Evolutionary conservation across 2,888 invertebrate species (phyloP).

Genomic region (Pandemis cinnamomeana): DNA sequence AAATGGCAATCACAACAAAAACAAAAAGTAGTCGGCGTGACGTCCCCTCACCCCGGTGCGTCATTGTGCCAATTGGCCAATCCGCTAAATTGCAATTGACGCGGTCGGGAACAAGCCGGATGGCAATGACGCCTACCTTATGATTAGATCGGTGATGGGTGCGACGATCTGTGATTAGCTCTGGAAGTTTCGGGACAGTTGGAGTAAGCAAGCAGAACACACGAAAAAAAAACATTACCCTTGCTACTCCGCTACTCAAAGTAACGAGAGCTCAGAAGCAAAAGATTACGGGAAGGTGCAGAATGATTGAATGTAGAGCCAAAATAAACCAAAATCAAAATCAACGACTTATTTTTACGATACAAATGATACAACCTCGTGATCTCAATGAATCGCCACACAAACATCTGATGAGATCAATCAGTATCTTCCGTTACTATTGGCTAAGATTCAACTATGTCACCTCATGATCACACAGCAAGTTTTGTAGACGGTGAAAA

Average conservation of each 20-base stretch:
- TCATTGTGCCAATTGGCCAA: slow-evolving; percentile 47
- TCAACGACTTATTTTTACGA: too few species aligned
- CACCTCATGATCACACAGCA: not conserved
- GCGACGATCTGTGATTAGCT: not conserved
- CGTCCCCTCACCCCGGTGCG: slow-evolving; percentile 28
- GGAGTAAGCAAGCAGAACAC: not conserved
- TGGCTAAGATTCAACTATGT: slow-evolving; percentile 1
- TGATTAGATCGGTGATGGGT: not conserved
- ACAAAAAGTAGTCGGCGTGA: slow-evolving; percentile 36
- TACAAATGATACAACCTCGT: not conserved
- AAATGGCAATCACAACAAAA: slow-evolving; percentile 7
- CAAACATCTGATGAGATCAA: slow-evolving; percentile 2
- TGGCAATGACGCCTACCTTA: slow-evolving; percentile 10
- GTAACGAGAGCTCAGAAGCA: too few species aligned
- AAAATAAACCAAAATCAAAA: too few species aligned
- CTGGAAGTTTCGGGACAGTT: slow-evolving; percentile 16
- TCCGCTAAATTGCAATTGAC: slow-evolving; percentile 48
- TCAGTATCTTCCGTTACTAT: slow-evolving; percentile 1
- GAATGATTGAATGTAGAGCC: too few species aligned
- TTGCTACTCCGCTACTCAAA: too few species aligned
- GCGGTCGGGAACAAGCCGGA: slow-evolving; percentile 26
- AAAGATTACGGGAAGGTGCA: too few species aligned
- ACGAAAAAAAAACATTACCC: too few species aligned
- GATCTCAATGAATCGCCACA: slow-evolving; percentile 7
- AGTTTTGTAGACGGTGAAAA: not conserved